Conservation (phyloP, 92 coral and sea anemone genomes). For the Phenganax subtilis region DNA sequence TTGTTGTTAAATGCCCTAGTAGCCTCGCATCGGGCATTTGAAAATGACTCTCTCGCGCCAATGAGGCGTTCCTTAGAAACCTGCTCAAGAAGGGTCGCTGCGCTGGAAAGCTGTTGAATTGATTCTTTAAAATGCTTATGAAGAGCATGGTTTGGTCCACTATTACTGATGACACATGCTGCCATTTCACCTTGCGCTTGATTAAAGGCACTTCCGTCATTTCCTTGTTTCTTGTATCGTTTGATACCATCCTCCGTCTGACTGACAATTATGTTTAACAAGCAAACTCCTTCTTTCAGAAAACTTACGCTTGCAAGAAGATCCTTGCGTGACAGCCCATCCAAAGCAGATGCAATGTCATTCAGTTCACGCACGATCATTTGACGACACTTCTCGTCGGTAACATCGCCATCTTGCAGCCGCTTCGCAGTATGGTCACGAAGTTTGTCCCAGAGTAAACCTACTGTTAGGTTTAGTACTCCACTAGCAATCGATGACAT, state of each 20-base stretch:
- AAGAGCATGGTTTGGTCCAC: not conserved
- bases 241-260: not conserved
- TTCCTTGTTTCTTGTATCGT: not conserved
- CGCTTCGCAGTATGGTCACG: constrained; percentile 36
- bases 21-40: constrained; percentile 6
- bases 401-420: constrained; percentile 48
- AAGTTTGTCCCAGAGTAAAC: constrained; percentile 35
- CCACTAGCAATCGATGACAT: not conserved
- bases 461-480: constrained; percentile 1
- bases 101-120: not conserved
- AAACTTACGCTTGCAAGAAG: constrained; percentile 40
- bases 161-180: not conserved
- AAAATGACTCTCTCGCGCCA: not conserved
- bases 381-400: constrained; percentile 40
- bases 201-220: not conserved
- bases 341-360: constrained; percentile 37
- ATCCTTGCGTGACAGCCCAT: constrained; percentile 36
- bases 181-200: not conserved
- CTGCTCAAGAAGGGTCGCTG: not conserved
- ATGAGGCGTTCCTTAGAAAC: constrained; percentile 10
- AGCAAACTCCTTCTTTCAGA: constrained; percentile 34
- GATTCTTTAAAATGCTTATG: not conserved
- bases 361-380: constrained; percentile 43
- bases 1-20: constrained; percentile 30
- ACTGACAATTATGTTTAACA: not conserved